Conservation (phyloP, 2,888 invertebrate species). For the Drosophila setosimentum region DNA sequence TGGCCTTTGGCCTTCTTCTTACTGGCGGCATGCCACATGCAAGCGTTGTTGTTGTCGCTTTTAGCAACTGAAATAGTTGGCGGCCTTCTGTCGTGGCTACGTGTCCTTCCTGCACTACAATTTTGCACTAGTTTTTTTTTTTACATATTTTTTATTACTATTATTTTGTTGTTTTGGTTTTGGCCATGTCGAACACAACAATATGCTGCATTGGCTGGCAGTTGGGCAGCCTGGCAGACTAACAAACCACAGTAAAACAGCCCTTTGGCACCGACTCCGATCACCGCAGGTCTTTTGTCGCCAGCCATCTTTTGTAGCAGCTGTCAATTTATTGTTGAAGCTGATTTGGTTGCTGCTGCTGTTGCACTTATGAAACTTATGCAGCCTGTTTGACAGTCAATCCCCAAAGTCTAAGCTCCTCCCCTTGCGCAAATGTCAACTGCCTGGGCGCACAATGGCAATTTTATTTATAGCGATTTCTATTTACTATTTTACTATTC, state of each 20-base stretch:
- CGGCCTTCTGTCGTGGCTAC: constrained; percentile 73
- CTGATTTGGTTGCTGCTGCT: constrained; percentile 22
- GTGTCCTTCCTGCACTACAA: constrained; percentile 57
- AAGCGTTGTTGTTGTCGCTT: constrained; percentile 48
- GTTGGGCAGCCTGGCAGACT: constrained; percentile 28
- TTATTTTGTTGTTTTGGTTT: constrained; percentile 24
- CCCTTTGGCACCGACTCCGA: constrained; percentile 10
- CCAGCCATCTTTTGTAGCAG: constrained; percentile 55
- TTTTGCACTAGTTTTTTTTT: constrained; percentile 38
- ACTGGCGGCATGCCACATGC: constrained; percentile 57
- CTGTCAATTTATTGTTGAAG: constrained; percentile 43
- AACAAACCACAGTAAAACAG: constrained; percentile 31
- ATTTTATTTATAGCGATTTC: constrained; percentile 59
- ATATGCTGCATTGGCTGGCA: constrained; percentile 50
- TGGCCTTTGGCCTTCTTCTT: constrained; percentile 77
- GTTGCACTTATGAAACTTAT: constrained; percentile 61
- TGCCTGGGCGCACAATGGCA: constrained; percentile 43
- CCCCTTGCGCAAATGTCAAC: constrained; percentile 41
- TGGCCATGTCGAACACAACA: constrained; percentile 67
- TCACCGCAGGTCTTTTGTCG: constrained; percentile 50
- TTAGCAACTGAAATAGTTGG: constrained; percentile 77
- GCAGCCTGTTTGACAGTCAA: constrained; percentile 35
- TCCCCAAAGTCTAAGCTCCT: constrained; percentile 12
- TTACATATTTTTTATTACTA: constrained; percentile 4
- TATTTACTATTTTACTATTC: constrained; percentile 43